phyloP scores from a whole-genome alignment of 2,797 vertebrate species.

The Numenius phaeopus region DNA sequence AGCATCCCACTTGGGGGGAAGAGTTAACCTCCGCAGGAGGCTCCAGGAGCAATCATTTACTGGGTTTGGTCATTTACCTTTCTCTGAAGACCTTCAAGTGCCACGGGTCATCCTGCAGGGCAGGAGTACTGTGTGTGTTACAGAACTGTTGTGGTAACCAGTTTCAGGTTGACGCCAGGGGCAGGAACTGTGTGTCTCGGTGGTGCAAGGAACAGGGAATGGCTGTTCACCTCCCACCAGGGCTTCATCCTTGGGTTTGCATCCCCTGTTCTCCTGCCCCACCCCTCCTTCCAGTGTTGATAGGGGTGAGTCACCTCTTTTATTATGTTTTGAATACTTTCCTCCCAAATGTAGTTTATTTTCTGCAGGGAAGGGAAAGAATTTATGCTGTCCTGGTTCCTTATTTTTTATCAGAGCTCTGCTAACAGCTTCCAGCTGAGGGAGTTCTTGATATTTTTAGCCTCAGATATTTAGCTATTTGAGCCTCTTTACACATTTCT shows the following conservation, averaged over 20 bases:
- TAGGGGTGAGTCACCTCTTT: constrained; percentile 52
- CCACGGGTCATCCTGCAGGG: neutral
- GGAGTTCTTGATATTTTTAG: constrained; percentile 67
- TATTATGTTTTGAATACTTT: constrained; percentile 55
- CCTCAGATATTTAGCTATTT: constrained; percentile 33
- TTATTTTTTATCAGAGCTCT: constrained; percentile 54
- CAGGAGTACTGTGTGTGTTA: neutral
- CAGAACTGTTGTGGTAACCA: neutral
- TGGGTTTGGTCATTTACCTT: neutral
- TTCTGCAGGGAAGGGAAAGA: constrained; percentile 47
- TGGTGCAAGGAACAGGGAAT: neutral
- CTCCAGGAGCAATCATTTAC: neutral
- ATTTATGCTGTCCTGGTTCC: constrained; percentile 44
- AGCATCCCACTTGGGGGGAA: neutral
- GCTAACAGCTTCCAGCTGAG: constrained; percentile 65
- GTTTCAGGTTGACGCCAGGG: accelerated
- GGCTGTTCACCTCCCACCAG: neutral
- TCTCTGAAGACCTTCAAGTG: neutral
- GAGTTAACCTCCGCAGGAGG: neutral
- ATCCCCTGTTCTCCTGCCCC: neutral
- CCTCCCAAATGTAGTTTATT: constrained; percentile 40
- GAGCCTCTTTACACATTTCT: constrained; percentile 23
- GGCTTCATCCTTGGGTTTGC: neutral
- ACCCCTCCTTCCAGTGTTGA: neutral
- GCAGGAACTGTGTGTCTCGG: neutral